phyloP scores from a whole-genome alignment of 2,113 vertebrate species.

The Cyanoliseus patagonus region DNA sequence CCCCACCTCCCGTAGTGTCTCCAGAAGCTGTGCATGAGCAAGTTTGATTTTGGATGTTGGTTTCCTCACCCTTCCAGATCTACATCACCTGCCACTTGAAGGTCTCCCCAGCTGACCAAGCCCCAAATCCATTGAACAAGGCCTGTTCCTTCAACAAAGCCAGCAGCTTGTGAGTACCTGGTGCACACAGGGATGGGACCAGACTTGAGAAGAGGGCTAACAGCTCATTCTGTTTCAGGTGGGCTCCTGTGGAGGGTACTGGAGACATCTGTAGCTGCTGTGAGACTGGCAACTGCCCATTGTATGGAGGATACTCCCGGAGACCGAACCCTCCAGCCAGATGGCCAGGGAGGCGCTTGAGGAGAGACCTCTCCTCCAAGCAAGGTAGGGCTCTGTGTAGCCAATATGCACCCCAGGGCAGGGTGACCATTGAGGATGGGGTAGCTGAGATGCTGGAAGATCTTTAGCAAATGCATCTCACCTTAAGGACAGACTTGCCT shows the following conservation, averaged over 20 bases:
- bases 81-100: conserved; percentile 53
- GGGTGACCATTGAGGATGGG: too few relatives aligned
- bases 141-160: conserved; percentile 61
- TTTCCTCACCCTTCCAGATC: neutral
- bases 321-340: neutral
- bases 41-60: neutral
- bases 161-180: conserved; percentile 18
- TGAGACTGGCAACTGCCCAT: neutral
- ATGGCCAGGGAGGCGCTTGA: neutral
- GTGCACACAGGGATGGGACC: fast-evolving
- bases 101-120: conserved; percentile 20
- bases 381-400: neutral
- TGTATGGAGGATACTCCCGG: neutral
- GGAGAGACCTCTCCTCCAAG: neutral
- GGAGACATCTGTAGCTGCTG: conserved; percentile 58
- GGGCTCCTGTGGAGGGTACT: conserved; percentile 47
- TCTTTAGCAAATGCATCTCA: neutral
- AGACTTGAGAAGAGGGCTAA: neutral
- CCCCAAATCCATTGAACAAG: conserved; percentile 17
- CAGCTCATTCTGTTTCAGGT: neutral
- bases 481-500: neutral
- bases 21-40: too few relatives aligned
- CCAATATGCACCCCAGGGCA: neutral
- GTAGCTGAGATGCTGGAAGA: neutral
- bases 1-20: fast-evolving